Percentiles rank a stretch among this genome's conserved stretches.
phyloP scores from a whole-genome alignment of 2,797 vertebrate genomes.

The Lepus oiostolus region DNA sequence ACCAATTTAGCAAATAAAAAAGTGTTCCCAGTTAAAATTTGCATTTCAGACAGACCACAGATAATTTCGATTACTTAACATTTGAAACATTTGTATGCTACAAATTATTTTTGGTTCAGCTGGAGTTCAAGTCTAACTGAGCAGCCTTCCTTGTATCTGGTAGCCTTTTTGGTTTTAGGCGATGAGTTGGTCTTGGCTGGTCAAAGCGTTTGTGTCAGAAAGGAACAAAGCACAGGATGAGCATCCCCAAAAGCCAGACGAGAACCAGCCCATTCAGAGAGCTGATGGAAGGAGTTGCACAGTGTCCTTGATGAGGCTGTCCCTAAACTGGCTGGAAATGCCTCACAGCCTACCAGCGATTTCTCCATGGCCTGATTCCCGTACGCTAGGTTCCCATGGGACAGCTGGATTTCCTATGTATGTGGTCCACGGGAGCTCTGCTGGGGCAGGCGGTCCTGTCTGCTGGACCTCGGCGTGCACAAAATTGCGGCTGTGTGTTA shows the following conservation, averaged over 20 bases:
- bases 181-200: background rate
- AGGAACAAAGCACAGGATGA: background rate
- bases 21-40: background rate
- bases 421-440: background rate
- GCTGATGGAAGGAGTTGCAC: background rate
- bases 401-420: background rate
- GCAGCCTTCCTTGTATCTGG: background rate
- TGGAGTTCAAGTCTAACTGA: slow-evolving; percentile 42
- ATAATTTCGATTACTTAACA: background rate
- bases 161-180: background rate
- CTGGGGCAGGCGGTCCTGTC: background rate
- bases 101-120: slow-evolving; percentile 7
- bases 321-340: background rate
- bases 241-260: background rate
- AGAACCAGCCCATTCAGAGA: background rate
- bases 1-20: slow-evolving; percentile 55
- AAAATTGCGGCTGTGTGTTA: background rate
- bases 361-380: background rate
- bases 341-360: background rate
- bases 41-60: background rate
- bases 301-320: background rate
- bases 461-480: background rate
- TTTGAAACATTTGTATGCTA: background rate
- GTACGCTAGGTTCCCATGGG: background rate
- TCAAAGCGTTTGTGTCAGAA: slow-evolving; percentile 5